Evolutionary conservation across 2,797 vertebrate genomes (phyloP).

Genomic region (Tokudaia muenninki): DNA sequence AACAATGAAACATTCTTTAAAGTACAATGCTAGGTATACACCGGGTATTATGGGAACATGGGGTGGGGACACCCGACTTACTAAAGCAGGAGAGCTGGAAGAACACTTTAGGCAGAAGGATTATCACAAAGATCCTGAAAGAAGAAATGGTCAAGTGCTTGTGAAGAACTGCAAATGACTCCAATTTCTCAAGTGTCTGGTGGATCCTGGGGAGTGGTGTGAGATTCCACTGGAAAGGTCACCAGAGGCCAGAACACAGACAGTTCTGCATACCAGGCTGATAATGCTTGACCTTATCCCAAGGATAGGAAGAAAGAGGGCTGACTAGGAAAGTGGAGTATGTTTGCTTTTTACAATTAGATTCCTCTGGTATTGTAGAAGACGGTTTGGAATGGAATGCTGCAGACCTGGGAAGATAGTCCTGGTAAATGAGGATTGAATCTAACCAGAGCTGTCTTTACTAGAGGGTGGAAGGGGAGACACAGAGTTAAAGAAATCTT

Average conservation of each 20-base stretch:
- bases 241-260: conserved; percentile 23
- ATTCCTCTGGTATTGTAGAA: not conserved
- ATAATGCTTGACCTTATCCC: not conserved
- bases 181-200: not conserved
- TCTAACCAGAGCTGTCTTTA: not conserved
- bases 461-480: not conserved
- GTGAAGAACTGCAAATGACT: not conserved
- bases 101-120: not conserved
- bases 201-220: not conserved
- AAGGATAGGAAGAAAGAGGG: conserved; percentile 15
- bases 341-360: conserved; percentile 50
- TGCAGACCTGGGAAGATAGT: conserved; percentile 6
- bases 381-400: not conserved
- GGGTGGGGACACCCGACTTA: not conserved
- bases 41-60: not conserved
- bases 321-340: not conserved
- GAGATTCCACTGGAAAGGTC: not conserved
- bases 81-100: not conserved
- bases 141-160: not conserved
- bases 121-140: not conserved
- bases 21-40: not conserved
- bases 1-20: not conserved
- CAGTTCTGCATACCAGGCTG: not conserved
- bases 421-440: conserved; percentile 9
- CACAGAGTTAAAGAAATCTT: conserved; percentile 13